Conservation (phyloP, 2,113 vertebrate genomes). For the Camelus dromedarius region DNA sequence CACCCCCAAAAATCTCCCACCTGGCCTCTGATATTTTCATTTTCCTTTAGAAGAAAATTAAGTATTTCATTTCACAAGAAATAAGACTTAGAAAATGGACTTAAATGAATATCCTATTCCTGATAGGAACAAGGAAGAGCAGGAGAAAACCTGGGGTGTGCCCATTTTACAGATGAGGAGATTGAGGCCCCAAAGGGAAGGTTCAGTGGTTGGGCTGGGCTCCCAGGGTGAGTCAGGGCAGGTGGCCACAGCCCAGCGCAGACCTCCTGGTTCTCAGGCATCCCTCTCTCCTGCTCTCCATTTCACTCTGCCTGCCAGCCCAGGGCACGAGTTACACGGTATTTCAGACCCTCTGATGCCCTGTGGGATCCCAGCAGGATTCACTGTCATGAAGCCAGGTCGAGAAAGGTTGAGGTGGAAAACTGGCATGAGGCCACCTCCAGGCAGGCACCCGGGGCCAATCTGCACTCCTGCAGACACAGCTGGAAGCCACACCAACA, state of each 20-base stretch:
- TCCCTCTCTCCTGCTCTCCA: background rate
- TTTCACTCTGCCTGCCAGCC: background rate
- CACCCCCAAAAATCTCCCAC: background rate
- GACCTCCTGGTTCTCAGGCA: background rate
- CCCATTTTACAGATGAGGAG: background rate
- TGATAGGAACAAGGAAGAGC: background rate
- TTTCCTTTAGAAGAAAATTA: constrained; percentile 2
- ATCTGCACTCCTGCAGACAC: background rate
- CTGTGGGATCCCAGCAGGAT: background rate
- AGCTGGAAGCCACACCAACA: fast-evolving
- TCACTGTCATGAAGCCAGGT: background rate
- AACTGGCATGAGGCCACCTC: background rate
- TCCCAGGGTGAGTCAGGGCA: background rate
- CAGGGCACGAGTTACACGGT: background rate
- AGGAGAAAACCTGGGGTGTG: fast-evolving
- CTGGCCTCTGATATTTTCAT: background rate
- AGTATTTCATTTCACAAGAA: background rate
- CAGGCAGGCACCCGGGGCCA: fast-evolving
- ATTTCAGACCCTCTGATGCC: background rate
- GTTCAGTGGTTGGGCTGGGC: fast-evolving
- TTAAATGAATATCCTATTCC: background rate
- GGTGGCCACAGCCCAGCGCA: background rate
- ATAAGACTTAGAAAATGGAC: background rate
- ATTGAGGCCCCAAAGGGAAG: background rate
- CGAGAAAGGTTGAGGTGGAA: background rate